Evolutionary conservation across 1,140 invertebrate genomes (phyloP).

Genomic region (Portunus trituberculatus): DNA sequence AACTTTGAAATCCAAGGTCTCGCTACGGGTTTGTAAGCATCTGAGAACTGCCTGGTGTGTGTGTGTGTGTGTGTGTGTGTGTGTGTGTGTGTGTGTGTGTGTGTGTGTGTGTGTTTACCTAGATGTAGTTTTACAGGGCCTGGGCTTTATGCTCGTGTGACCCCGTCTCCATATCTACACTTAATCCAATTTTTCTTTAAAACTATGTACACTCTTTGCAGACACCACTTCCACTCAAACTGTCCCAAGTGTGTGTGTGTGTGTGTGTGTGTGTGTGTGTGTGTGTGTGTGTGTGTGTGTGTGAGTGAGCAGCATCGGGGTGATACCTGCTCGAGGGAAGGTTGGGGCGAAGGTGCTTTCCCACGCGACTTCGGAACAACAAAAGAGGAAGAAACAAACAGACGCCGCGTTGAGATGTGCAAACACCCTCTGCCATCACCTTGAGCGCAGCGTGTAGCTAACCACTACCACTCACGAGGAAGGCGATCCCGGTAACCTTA

Average conservation of each 20-base stretch:
- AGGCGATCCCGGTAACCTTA: background rate
- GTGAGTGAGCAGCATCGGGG: no score
- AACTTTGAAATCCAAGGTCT: background rate
- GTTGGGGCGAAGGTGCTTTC: background rate
- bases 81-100: constrained; percentile 22
- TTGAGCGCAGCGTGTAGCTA: background rate
- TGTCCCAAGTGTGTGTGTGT: no score
- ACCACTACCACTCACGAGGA: background rate
- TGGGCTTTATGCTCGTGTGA: no score
- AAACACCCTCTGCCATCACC: background rate
- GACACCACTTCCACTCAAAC: no score
- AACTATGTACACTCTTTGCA: no score
- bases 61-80: constrained; percentile 29
- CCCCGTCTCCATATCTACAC: no score
- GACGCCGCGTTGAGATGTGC: background rate
- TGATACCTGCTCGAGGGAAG: no score
- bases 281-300: no score
- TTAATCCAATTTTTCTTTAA: no score
- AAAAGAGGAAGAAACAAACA: constrained; percentile 7
- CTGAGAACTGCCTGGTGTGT: background rate
- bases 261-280: no score
- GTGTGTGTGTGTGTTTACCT: no score
- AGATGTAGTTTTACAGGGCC: no score
- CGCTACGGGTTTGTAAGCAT: background rate
- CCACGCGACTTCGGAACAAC: background rate